phyloP scores from a whole-genome alignment of 2,113 vertebrate genomes.

The Pardalotus punctatus region DNA sequence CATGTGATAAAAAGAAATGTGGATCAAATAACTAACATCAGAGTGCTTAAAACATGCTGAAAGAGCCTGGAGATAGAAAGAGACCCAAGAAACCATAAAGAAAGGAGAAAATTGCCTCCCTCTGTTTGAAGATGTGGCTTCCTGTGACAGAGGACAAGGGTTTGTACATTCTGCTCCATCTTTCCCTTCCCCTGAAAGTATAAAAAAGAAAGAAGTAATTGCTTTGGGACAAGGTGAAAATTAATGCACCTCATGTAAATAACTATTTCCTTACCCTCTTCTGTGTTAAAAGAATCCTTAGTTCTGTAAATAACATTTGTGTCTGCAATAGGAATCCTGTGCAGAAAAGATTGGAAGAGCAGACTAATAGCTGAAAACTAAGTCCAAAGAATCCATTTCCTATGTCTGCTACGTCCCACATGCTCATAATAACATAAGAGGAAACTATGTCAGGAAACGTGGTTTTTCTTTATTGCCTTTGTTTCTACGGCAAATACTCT shows the following conservation, averaged over 20 bases:
- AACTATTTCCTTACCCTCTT: not conserved
- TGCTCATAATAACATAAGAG: not conserved
- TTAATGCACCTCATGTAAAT: not conserved
- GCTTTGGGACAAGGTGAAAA: not conserved
- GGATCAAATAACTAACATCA: not conserved
- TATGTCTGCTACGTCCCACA: not conserved
- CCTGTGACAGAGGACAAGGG: not conserved
- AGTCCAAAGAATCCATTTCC: not conserved
- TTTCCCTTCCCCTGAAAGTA: not conserved
- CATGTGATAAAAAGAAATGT: not conserved
- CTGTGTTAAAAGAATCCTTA: not conserved
- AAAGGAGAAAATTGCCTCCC: not conserved
- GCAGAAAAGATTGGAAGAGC: not conserved
- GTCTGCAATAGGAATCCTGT: not conserved
- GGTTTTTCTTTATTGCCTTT: not conserved
- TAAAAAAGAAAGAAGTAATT: not conserved
- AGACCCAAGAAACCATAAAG: not conserved
- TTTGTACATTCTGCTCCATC: not conserved
- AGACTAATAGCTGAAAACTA: not conserved
- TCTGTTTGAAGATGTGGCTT: not conserved
- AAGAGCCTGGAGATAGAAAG: not conserved
- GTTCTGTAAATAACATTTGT: not conserved
- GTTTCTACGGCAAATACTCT: not conserved
- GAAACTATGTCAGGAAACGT: not conserved
- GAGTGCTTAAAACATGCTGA: not conserved